phyloP scores from a whole-genome alignment of 2,113 vertebrate genomes.

The Colius striatus region DNA sequence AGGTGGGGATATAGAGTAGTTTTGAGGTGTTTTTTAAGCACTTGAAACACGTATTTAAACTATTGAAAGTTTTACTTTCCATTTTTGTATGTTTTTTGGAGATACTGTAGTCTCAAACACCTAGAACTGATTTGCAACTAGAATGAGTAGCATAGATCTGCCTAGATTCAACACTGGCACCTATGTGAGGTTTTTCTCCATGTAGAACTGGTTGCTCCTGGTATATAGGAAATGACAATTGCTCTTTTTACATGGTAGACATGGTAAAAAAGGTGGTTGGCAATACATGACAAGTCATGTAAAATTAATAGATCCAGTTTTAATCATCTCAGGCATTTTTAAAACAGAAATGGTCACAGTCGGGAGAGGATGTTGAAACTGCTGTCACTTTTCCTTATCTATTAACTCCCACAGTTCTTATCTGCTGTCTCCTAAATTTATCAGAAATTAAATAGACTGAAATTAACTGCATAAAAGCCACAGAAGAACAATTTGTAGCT shows the following conservation, averaged over 20 bases:
- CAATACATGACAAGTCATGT: not conserved
- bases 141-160: not conserved
- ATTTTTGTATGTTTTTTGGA: constrained; percentile 35
- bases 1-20: rapidly evolving
- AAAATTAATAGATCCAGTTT: not conserved
- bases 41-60: constrained; percentile 57
- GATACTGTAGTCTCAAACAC: constrained; percentile 23
- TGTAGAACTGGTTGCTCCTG: rapidly evolving
- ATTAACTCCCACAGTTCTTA: not conserved
- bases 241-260: not conserved
- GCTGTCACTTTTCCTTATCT: not conserved
- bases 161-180: not conserved
- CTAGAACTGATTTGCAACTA: constrained; percentile 50
- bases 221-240: not conserved
- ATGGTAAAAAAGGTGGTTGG: rapidly evolving
- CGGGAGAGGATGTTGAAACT: not conserved
- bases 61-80: constrained; percentile 37
- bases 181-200: not conserved
- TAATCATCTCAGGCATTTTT: not conserved
- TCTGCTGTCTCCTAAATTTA: not conserved
- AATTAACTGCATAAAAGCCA: not conserved
- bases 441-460: not conserved
- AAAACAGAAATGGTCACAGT: not conserved
- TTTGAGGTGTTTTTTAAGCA: not conserved
- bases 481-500: not conserved